Conservation (phyloP, 2,888 invertebrate genomes). For the Drosophila percnosoma region DNA sequence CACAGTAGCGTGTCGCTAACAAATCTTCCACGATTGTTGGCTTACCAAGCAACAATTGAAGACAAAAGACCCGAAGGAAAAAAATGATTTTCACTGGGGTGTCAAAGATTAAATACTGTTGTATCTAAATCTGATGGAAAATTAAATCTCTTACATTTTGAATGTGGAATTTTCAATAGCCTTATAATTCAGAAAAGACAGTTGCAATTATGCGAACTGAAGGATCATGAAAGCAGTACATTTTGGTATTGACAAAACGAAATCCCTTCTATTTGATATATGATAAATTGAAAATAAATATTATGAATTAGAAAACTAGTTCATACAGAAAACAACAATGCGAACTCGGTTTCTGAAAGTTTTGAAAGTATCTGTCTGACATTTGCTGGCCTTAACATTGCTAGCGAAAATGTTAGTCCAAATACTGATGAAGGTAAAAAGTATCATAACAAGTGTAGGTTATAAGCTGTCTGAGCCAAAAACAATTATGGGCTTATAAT, state of each 20-base stretch:
- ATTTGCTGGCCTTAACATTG: too few relatives aligned
- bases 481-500: background rate
- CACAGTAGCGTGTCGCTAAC: constrained; percentile 49
- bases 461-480: background rate
- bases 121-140: background rate
- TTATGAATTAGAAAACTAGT: background rate
- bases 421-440: background rate
- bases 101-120: constrained; percentile 18
- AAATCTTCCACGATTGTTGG: constrained; percentile 59
- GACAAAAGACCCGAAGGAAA: constrained; percentile 4
- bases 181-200: background rate
- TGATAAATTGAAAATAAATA: background rate
- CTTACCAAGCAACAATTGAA: constrained; percentile 29
- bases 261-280: rapidly evolving
- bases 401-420: background rate
- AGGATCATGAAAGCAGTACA: background rate
- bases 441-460: background rate
- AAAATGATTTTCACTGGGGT: background rate
- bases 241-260: background rate
- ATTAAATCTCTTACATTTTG: background rate
- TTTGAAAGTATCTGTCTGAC: background rate
- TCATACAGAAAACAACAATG: background rate
- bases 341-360: background rate
- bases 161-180: background rate
- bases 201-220: background rate